Percentiles rank a stretch among this genome's conserved stretches.
Conservation (phyloP, 1,140 invertebrate genomes). For the Eufriesea mexicana region DNA sequence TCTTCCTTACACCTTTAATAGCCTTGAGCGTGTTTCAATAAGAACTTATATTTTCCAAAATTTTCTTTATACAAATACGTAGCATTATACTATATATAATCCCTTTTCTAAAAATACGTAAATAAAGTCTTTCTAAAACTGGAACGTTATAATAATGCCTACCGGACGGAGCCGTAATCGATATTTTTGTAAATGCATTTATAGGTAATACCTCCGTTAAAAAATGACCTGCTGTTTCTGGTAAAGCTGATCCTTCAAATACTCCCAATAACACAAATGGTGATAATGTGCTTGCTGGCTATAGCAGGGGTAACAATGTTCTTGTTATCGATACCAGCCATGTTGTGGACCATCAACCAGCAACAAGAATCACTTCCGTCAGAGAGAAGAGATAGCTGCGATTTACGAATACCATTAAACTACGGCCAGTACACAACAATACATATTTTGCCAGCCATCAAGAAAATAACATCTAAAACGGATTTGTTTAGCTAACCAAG, state of each 20-base stretch:
- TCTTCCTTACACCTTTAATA: too few relatives aligned
- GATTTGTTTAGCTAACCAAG: slow-evolving; percentile 73
- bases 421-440: slow-evolving; percentile 79
- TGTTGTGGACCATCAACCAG: slow-evolving; percentile 73
- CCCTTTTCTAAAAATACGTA: neutral
- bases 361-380: slow-evolving; percentile 49
- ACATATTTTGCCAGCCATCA: slow-evolving; percentile 76
- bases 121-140: neutral
- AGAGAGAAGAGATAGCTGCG: slow-evolving; percentile 70
- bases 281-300: slow-evolving; percentile 68
- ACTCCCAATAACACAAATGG: slow-evolving; percentile 66
- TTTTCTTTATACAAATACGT: too few relatives aligned
- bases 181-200: slow-evolving; percentile 40
- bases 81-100: neutral
- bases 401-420: slow-evolving; percentile 77
- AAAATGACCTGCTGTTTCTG: slow-evolving; percentile 59
- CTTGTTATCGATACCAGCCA: slow-evolving; percentile 66
- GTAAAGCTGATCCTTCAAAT: slow-evolving; percentile 64
- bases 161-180: neutral
- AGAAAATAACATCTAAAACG: slow-evolving; percentile 77
- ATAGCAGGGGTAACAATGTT: slow-evolving; percentile 67
- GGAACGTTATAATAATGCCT: neutral
- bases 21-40: too few relatives aligned
- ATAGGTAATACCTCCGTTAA: slow-evolving; percentile 66
- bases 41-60: too few relatives aligned